These are phyloP conservation scores for Dromius quadrimaculatus DNA, from an alignment of 2,888 invertebrate genomes.

Conservation along the genomic window DNA sequence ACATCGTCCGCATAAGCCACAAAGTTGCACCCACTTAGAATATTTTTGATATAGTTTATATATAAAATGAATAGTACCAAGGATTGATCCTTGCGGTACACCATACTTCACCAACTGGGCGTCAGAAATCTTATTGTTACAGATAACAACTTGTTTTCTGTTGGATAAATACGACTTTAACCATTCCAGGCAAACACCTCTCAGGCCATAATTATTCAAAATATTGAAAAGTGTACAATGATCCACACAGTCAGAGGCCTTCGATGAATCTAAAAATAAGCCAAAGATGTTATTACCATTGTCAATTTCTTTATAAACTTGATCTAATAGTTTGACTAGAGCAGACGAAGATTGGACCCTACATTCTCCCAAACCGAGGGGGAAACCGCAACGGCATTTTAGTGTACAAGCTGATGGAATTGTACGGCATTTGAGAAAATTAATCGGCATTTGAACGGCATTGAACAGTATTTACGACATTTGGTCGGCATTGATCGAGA, in stretches of 20 bases:
- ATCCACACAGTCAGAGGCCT: constrained; percentile 15
- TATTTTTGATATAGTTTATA: background rate
- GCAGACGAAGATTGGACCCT: too few relatives aligned
- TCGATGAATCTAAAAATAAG: constrained; percentile 15
- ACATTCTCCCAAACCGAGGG: too few relatives aligned
- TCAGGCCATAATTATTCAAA: constrained; percentile 9
- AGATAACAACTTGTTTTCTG: constrained; percentile 1
- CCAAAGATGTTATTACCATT: constrained; percentile 3
- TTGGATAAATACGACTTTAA: constrained; percentile 2
- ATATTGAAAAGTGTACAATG: background rate
- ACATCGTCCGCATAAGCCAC: background rate
- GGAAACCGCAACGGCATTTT: too few relatives aligned
- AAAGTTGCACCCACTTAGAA: background rate
- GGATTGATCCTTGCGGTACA: constrained; percentile 12
- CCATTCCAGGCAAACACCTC: too few relatives aligned
- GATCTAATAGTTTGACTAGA: background rate
- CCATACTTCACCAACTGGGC: background rate
- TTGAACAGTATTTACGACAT: too few relatives aligned
- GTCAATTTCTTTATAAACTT: background rate
- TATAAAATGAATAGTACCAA: constrained; percentile 7
- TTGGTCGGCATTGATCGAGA: too few relatives aligned
- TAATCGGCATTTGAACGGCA: too few relatives aligned
- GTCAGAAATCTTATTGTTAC: constrained; percentile 4
- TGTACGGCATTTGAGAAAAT: too few relatives aligned
- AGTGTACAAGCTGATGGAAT: too few relatives aligned